These are phyloP conservation scores for Trichogramma pretiosum DNA, from an alignment of 1,140 invertebrate species.

Conservation along the genomic window DNA sequence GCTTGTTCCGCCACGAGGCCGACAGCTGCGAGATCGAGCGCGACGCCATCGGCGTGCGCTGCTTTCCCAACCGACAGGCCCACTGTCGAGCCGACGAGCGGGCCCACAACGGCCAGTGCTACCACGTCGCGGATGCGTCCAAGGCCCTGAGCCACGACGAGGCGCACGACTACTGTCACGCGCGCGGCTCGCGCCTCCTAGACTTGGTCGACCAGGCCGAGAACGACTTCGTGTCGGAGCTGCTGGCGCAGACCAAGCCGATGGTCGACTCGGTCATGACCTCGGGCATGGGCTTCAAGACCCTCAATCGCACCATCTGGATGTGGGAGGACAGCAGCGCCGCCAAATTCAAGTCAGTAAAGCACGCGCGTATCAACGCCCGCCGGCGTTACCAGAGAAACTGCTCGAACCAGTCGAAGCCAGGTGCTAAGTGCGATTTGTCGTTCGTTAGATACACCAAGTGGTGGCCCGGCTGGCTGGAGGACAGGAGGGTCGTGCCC, in stretches of 20 bases:
- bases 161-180: conserved; percentile 41
- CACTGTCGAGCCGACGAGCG: conserved; percentile 43
- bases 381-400: background rate
- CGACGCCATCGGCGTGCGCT: conserved; percentile 44
- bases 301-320: conserved; percentile 43
- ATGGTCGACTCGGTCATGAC: conserved; percentile 46
- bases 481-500: conserved; percentile 26
- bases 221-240: conserved; percentile 54
- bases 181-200: conserved; percentile 41
- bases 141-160: conserved; percentile 43
- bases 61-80: conserved; percentile 41
- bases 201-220: conserved; percentile 49
- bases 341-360: conserved; percentile 34
- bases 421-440: background rate
- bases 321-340: conserved; percentile 46
- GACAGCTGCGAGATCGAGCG: conserved; percentile 34
- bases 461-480: conserved; percentile 43
- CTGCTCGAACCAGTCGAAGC: background rate
- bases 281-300: conserved; percentile 45
- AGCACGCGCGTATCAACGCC: too few relatives aligned
- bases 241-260: conserved; percentile 41
- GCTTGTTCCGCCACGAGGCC: conserved; percentile 37
- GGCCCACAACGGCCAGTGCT: conserved; percentile 42
- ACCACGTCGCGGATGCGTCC: conserved; percentile 36
- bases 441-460: conserved; percentile 30